Percentiles rank a stretch among this genome's conserved stretches.
These are phyloP conservation scores for Atethmia centrago DNA, from an alignment of 2,888 invertebrate genomes.

Conservation along the genomic window DNA sequence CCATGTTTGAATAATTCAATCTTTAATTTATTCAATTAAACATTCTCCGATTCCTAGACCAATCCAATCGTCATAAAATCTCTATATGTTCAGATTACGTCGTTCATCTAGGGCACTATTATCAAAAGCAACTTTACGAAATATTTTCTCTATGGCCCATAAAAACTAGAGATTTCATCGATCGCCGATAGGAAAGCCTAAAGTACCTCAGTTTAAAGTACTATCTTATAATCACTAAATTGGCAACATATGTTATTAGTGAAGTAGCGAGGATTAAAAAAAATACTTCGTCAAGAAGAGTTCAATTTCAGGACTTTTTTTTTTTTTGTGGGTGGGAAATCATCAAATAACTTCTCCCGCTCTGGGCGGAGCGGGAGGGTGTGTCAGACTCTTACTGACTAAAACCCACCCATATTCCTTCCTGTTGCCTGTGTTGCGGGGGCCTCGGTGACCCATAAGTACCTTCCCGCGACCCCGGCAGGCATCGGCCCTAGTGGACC, in stretches of 20 bases:
- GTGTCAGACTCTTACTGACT: too few species aligned
- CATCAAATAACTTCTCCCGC: too few species aligned
- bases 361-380: too few species aligned
- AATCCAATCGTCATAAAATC: conserved; percentile 1
- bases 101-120: too few species aligned
- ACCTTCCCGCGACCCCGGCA: too few species aligned
- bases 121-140: background rate
- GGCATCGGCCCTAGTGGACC: too few species aligned
- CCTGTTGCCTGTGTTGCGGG: too few species aligned
- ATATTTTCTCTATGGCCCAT: background rate
- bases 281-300: background rate
- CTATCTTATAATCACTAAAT: background rate
- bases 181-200: background rate
- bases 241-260: background rate
- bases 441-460: too few species aligned
- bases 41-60: background rate
- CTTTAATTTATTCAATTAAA: conserved; percentile 21
- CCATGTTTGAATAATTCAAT: conserved; percentile 6
- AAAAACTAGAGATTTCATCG: background rate
- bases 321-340: too few species aligned
- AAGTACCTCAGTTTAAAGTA: background rate
- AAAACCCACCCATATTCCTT: too few species aligned
- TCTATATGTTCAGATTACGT: background rate
- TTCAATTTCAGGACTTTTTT: background rate
- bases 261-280: background rate